Base-by-base conservation (phyloP, 2,113 vertebrate species). In the Lasiurus cinereus region DNA sequence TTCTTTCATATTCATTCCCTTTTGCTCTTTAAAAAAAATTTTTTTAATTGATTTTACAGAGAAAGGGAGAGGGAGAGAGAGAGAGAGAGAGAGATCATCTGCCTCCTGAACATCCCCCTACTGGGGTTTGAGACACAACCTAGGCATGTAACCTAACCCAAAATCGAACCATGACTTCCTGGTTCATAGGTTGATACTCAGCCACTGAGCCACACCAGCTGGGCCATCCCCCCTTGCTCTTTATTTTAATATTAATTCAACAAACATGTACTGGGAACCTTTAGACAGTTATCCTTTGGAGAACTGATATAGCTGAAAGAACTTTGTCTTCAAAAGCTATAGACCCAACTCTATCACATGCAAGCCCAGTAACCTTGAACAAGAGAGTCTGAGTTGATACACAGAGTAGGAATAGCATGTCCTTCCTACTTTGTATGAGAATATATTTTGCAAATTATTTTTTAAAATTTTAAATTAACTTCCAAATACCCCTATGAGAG, bases 201-300 rank as follows among this genome's bases (percentile, higher is more conserved):
- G 24, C 22, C 56, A 24, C 56, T 27, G 56, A 59, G 56, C 22
- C 56, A 59, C 22, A 3, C 56, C 56, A 11, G 56, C 9, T 59
- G 56, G 22, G 56, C 56, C 56, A 59, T 59, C 24, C 22, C 56
- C 56, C 56, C 56, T 24, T 59, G 59, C 19, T 82, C 13, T 90
- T 94, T 74, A 46, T 59, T 92, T 80, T 46, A 84, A 27, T 36
- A 50, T 69, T 88, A 39, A 85, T 67, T 84, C 48, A 76, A 77
- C 21, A 85, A 19, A 80, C 18, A 78, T 80, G 80, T 54, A 46
- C 48, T 36, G n/a, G 48, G 18, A 43, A 48, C 2, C 8, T 82
- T 92, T 48, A 82, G 54, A 62, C 29, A 6, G 86, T 59, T 36
- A 54, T 39, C 39, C n/a, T 59, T 50, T 21, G 21, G n/a, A 87